Evolutionary conservation across 2,888 invertebrate genomes (phyloP).

Genomic region (Synanthedon vespiformis): DNA sequence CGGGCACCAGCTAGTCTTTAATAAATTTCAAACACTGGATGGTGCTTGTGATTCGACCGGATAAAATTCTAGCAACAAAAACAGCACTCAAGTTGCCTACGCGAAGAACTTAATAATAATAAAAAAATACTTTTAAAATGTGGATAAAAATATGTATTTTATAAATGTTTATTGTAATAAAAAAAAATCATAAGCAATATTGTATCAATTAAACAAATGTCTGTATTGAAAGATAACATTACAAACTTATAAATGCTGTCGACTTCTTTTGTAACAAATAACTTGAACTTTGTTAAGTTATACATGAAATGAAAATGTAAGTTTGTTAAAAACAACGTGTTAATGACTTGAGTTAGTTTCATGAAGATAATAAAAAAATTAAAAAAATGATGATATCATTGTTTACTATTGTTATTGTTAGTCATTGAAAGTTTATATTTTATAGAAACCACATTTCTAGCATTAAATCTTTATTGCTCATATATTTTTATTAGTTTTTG

Average conservation of each 20-base stretch:
- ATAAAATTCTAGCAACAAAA: too few relatives aligned
- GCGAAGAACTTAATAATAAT: too few relatives aligned
- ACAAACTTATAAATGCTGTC: constrained; percentile 1
- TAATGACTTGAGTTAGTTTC: constrained; percentile 16
- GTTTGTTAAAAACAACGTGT: constrained; percentile 12
- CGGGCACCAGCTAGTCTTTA: too few relatives aligned
- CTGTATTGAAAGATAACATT: neutral
- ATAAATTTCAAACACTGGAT: too few relatives aligned
- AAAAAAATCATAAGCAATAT: neutral
- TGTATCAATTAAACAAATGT: neutral
- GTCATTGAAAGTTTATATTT: neutral
- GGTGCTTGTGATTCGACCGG: too few relatives aligned
- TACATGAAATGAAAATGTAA: constrained; percentile 13
- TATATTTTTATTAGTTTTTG: too few relatives aligned
- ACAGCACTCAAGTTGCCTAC: too few relatives aligned
- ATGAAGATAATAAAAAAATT: neutral
- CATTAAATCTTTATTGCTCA: too few relatives aligned
- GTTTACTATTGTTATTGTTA: neutral
- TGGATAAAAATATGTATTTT: too few relatives aligned
- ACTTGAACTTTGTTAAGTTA: constrained; percentile 4
- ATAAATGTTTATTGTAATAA: neutral
- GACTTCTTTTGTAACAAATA: constrained; percentile 16
- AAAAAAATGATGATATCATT: neutral
- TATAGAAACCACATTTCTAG: too few relatives aligned
- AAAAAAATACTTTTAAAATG: too few relatives aligned